A percentile compares a stretch with the other conserved stretches of the same genome.
phyloP scores from a whole-genome alignment of 2,113 vertebrate genomes.

The Myiagra hebetior region DNA sequence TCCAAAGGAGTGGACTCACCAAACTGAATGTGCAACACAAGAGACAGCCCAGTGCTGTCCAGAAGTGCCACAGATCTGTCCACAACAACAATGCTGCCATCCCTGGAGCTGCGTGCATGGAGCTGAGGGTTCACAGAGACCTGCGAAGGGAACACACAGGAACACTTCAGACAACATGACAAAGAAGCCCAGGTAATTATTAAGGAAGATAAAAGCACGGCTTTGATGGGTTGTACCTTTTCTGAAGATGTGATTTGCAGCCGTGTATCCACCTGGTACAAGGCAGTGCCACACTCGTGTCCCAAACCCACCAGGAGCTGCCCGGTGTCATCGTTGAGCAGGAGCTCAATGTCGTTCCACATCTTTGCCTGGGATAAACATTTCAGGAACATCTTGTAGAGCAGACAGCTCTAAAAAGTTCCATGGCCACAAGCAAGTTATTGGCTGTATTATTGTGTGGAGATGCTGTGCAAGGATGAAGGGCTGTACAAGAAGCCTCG shows the following conservation, averaged over 20 bases:
- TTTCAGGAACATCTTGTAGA: neutral
- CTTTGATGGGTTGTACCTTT: slow-evolving; percentile 70
- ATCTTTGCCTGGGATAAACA: slow-evolving; percentile 35
- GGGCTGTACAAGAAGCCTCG: rapidly evolving
- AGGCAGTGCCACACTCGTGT: slow-evolving; percentile 77
- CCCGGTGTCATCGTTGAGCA: slow-evolving; percentile 86
- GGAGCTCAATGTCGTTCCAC: slow-evolving; percentile 89
- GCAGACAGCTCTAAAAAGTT: neutral
- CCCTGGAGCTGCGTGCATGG: slow-evolving; percentile 70
- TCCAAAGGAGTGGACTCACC: slow-evolving; percentile 69
- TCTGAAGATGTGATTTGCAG: slow-evolving; percentile 82
- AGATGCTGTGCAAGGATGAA: neutral
- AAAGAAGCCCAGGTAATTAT: neutral
- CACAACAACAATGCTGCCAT: slow-evolving; percentile 81
- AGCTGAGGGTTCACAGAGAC: slow-evolving; percentile 75
- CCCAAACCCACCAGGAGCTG: slow-evolving; percentile 72
- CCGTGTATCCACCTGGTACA: slow-evolving; percentile 88
- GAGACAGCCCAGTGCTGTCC: slow-evolving; percentile 81
- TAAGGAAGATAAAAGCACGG: neutral
- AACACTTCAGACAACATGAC: neutral
- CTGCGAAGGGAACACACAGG: slow-evolving; percentile 53
- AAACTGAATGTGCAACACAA: slow-evolving; percentile 86
- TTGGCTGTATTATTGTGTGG: rapidly evolving
- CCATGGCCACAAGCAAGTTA: rapidly evolving
- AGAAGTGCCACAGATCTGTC: slow-evolving; percentile 87